Evolutionary conservation across 37 sponge, comb jelly and placozoan species (phyloP), one percentile per base, ranked within the genome.

Genomic region (Sycon ciliatum): DNA sequence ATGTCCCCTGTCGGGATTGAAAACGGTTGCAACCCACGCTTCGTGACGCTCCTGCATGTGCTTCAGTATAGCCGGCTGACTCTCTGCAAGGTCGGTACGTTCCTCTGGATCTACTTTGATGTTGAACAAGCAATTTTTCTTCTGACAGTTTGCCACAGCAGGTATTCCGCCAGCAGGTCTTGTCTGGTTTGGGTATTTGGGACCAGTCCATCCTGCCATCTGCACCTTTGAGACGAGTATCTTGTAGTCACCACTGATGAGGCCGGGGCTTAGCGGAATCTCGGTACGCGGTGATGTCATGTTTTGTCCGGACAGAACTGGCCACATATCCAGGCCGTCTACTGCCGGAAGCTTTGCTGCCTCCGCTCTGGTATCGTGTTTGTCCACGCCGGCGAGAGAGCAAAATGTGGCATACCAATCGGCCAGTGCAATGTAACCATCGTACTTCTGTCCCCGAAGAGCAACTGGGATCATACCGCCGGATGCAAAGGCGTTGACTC

Each of bases 191-290:
- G 75, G 75, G 31, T 64, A 74, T 1, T 74, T 63, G 13, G 75
- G 75, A 4, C 75, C 75, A 20, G 79, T 74, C 75, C 75, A 74
- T 1, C 75, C 75, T 2, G 75, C 75, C 32, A 36, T 58, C 1
- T 20, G 1, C 11, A 67, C 64, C 34, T 29, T 29, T n/a, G 64
- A 63, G 2, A 68, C 42, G 1, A 72, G 26, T 1, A 72, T 60
- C 32, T 72, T 72, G 57, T 61, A 72, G 57, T 72, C 73, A 32
- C 77, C 77, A 70, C 77, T 76, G 4, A 76, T 57, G 22, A 76
- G 40, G 24, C 69, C 36, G 24, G 35, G 49, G 16, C 64, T 52
- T n/a, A 34, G 18, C 23, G 64, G 63, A 30, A 74, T 30, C 3
- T 72, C 73, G 1, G 32, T 5, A 9, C 73, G 73, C 9, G 73